Conservation (phyloP, 2,888 invertebrate species). For the Drosophila quinaria region DNA sequence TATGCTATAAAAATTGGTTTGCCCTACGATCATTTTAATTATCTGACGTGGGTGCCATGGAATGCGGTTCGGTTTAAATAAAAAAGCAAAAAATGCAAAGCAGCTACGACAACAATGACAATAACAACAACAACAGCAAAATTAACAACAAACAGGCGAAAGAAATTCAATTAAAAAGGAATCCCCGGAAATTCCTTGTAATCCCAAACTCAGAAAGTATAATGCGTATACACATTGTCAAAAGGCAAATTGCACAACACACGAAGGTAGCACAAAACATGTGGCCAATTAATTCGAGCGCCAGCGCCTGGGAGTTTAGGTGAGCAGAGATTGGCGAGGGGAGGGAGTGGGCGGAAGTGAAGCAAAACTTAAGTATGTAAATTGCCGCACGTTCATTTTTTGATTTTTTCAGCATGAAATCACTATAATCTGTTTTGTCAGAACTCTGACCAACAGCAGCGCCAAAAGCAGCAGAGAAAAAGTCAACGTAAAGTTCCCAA, state of each 20-base stretch:
- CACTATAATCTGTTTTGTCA: conserved; percentile 78
- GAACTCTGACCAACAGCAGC: conserved; percentile 62
- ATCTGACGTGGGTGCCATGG: conserved; percentile 44
- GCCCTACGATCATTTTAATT: conserved; percentile 66
- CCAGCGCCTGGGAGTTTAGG: neutral
- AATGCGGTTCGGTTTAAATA: conserved; percentile 31
- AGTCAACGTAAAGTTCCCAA: conserved; percentile 66
- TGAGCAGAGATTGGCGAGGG: neutral
- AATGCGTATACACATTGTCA: conserved; percentile 62
- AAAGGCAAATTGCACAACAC: conserved; percentile 76
- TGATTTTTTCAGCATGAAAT: conserved; percentile 81
- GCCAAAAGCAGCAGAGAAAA: conserved; percentile 38
- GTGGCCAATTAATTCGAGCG: conserved; percentile 75
- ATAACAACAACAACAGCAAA: conserved; percentile 22
- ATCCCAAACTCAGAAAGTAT: conserved; percentile 60
- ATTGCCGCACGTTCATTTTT: conserved; percentile 83
- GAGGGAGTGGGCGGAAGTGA: neutral
- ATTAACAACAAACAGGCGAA: conserved; percentile 44
- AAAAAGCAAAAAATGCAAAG: conserved; percentile 55
- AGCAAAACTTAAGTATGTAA: conserved; percentile 77
- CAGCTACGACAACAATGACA: conserved; percentile 25
- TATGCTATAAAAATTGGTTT: conserved; percentile 43
- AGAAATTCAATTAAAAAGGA: conserved; percentile 78
- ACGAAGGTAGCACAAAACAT: conserved; percentile 79
- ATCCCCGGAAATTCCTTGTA: conserved; percentile 79